A percentile compares a stretch with the other conserved stretches of the same genome.
These are phyloP conservation scores for Epinephelus awoara DNA, from an alignment of 2,797 vertebrate species.

Conservation along the genomic window DNA sequence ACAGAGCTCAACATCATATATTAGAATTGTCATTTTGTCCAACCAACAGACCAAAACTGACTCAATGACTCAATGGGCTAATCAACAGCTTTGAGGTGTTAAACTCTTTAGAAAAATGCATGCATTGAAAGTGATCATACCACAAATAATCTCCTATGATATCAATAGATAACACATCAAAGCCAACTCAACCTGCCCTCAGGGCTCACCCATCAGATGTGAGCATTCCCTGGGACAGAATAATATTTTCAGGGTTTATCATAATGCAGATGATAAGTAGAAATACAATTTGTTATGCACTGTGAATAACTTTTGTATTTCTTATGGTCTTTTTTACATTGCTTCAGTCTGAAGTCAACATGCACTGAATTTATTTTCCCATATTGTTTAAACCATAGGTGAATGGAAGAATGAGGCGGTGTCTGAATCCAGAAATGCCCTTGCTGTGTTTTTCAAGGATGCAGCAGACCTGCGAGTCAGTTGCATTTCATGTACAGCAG, in stretches of 20 bases:
- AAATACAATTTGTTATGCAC: not conserved
- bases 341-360: not conserved
- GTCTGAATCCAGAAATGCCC: constrained; percentile 62
- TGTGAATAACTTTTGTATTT: not conserved
- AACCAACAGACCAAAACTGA: not conserved
- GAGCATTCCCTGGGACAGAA: constrained; percentile 7
- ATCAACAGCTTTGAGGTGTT: constrained; percentile 4
- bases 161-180: not conserved
- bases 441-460: constrained; percentile 76
- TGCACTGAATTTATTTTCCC: not conserved
- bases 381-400: not conserved
- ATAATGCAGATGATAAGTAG: constrained; percentile 6
- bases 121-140: not conserved
- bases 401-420: constrained; percentile 25
- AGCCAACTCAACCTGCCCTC: not conserved
- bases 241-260: not conserved
- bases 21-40: not conserved
- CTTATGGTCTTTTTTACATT: not conserved
- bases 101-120: constrained; percentile 6
- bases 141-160: constrained; percentile 11
- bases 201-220: constrained; percentile 21
- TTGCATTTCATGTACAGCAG: constrained; percentile 68
- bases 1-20: not conserved
- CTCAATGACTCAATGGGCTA: too few relatives aligned
- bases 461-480: constrained; percentile 56